Conservation (phyloP, 2,888 invertebrate genomes). For the Ptychoptera albimana region DNA sequence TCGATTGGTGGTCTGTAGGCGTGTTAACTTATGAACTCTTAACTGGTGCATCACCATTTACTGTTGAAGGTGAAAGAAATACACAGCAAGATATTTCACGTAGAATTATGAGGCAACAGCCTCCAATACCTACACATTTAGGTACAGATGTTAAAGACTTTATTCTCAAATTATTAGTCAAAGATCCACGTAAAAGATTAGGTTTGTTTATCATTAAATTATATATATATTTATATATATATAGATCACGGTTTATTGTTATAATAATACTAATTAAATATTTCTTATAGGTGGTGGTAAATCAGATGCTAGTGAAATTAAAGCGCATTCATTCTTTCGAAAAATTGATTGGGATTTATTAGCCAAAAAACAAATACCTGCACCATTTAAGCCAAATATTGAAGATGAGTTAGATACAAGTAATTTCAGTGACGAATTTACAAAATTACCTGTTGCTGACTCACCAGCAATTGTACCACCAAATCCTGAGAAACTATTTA, state of each 20-base stretch:
- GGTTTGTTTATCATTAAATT: slow-evolving; percentile 13
- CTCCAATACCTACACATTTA: slow-evolving; percentile 75
- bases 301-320: slow-evolving; percentile 73
- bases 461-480: slow-evolving; percentile 81
- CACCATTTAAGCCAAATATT: slow-evolving; percentile 85
- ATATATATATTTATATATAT: background rate
- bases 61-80: slow-evolving; percentile 86
- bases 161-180: slow-evolving; percentile 67
- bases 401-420: slow-evolving; percentile 78
- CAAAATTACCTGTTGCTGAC: slow-evolving; percentile 77
- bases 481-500: slow-evolving; percentile 73
- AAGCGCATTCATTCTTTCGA: slow-evolving; percentile 75
- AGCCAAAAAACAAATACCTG: slow-evolving; percentile 55
- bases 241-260: background rate
- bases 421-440: slow-evolving; percentile 95
- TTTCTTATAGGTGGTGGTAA: slow-evolving; percentile 64
- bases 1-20: slow-evolving; percentile 99
- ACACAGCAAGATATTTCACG: slow-evolving; percentile 88
- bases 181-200: slow-evolving; percentile 75
- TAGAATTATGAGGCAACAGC: slow-evolving; percentile 75
- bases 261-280: too few relatives aligned
- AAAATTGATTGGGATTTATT: slow-evolving; percentile 71
- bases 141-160: slow-evolving; percentile 53
- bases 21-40: slow-evolving; percentile 91
- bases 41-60: slow-evolving; percentile 94